Conservation (phyloP, 2,888 invertebrate species). For the Drosophila anomalata region DNA sequence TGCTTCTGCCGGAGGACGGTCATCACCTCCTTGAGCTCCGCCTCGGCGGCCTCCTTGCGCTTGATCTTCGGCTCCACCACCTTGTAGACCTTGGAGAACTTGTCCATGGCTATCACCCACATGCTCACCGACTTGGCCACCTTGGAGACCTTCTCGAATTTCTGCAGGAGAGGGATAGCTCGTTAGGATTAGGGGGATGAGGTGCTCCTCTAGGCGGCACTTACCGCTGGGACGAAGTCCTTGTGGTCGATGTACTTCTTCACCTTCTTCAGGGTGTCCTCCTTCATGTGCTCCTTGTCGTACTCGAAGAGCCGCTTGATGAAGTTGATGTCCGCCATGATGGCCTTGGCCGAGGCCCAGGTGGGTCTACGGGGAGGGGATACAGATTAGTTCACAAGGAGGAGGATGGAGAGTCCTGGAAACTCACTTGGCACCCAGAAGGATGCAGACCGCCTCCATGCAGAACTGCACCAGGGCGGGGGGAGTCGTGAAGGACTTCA, state of each 20-base stretch:
- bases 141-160: slow-evolving; percentile 93
- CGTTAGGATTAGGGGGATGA: neutral
- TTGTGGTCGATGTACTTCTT: slow-evolving; percentile 93
- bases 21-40: slow-evolving; percentile 91
- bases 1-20: slow-evolving; percentile 91
- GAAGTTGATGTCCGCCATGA: slow-evolving; percentile 93
- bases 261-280: slow-evolving; percentile 90
- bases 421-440: slow-evolving; percentile 91
- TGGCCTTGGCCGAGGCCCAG: slow-evolving; percentile 92
- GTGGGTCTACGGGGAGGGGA: slow-evolving; percentile 87
- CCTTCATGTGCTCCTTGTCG: slow-evolving; percentile 94
- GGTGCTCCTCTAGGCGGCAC: slow-evolving; percentile 5
- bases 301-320: slow-evolving; percentile 92
- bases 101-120: slow-evolving; percentile 96
- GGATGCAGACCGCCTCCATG: slow-evolving; percentile 95
- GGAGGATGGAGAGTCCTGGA: fast-evolving
- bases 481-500: slow-evolving; percentile 94
- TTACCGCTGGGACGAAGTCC: slow-evolving; percentile 91
- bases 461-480: slow-evolving; percentile 94
- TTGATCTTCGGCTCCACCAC: slow-evolving; percentile 95
- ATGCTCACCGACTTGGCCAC: slow-evolving; percentile 95
- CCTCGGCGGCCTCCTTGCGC: slow-evolving; percentile 90
- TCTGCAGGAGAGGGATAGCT: slow-evolving; percentile 71
- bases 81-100: slow-evolving; percentile 93
- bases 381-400: neutral